Percentiles rank a stretch among this genome's conserved stretches.
Evolutionary conservation across 2,888 invertebrate genomes (phyloP).

Genomic region (Drosophila neotestacea): DNA sequence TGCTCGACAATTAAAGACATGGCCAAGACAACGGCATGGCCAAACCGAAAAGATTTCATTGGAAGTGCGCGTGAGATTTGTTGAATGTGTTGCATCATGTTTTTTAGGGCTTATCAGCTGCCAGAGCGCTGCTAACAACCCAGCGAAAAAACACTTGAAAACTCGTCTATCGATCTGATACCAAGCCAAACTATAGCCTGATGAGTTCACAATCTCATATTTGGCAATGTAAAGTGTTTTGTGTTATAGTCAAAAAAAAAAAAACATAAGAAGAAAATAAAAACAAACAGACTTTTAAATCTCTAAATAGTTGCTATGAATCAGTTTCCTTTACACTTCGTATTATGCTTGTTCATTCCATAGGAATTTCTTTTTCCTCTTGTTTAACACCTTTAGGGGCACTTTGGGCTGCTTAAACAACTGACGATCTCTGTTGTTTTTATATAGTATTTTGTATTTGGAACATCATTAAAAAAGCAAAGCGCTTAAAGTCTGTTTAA

Average conservation of each 20-base stretch:
- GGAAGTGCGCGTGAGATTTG: constrained; percentile 58
- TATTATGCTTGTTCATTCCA: constrained; percentile 19
- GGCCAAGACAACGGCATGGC: constrained; percentile 22
- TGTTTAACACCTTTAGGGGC: constrained; percentile 60
- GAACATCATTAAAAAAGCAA: constrained; percentile 68
- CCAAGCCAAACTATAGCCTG: constrained; percentile 26
- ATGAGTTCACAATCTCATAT: constrained; percentile 26
- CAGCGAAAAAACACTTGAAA: constrained; percentile 61
- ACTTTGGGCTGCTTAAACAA: constrained; percentile 52
- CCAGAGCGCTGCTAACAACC: constrained; percentile 72
- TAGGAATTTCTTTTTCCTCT: constrained; percentile 8
- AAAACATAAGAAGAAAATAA: background rate
- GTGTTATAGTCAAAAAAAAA: background rate
- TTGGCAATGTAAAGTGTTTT: constrained; percentile 62
- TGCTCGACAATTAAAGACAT: constrained; percentile 73
- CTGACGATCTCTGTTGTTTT: constrained; percentile 40
- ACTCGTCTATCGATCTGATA: constrained; percentile 32
- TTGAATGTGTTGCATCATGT: constrained; percentile 40
- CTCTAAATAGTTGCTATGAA: constrained; percentile 54
- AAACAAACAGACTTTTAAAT: constrained; percentile 8
- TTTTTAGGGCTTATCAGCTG: constrained; percentile 63
- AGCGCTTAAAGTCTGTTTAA: constrained; percentile 74
- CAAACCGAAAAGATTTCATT: constrained; percentile 37
- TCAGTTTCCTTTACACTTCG: constrained; percentile 37
- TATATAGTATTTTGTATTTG: constrained; percentile 69